A percentile compares a stretch with the other conserved stretches of the same genome.
These are phyloP conservation scores for Bothrops jararaca DNA, from an alignment of 2,113 vertebrate genomes.

Conservation along the genomic window DNA sequence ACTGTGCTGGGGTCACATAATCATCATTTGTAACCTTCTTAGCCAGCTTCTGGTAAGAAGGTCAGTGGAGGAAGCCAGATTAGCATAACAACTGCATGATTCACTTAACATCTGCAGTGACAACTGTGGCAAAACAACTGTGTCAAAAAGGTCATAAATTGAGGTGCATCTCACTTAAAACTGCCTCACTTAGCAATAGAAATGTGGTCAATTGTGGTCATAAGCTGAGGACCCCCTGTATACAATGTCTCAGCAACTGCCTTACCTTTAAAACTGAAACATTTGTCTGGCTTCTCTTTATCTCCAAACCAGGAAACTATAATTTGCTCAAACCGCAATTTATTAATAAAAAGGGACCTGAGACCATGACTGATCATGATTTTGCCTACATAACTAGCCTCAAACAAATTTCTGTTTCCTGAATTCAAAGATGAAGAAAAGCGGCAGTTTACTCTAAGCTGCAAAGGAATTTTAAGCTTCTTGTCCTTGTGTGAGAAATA, in stretches of 20 bases:
- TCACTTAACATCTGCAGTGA: no score
- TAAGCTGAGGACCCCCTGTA: neutral
- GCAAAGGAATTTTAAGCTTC: neutral
- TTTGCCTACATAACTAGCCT: neutral
- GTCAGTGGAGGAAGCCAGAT: no score
- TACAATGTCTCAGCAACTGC: neutral
- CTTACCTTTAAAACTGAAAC: neutral
- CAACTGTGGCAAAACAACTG: neutral
- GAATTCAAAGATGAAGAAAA: neutral
- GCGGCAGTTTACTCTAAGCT: neutral
- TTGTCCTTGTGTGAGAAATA: neutral
- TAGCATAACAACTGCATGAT: no score
- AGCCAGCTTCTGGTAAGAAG: no score
- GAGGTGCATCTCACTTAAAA: neutral
- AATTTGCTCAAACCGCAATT: neutral
- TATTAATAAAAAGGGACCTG: neutral
- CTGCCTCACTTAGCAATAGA: neutral
- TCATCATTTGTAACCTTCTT: no score
- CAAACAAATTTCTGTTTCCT: neutral
- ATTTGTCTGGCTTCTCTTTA: no score
- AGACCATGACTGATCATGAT: neutral
- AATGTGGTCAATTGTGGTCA: neutral
- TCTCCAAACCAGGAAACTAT: neutral
- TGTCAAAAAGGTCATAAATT: neutral
- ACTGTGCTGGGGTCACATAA: no score